These are phyloP conservation scores for Neoscelio sp. DNA, from an alignment of 2,888 invertebrate species.

Conservation along the genomic window DNA sequence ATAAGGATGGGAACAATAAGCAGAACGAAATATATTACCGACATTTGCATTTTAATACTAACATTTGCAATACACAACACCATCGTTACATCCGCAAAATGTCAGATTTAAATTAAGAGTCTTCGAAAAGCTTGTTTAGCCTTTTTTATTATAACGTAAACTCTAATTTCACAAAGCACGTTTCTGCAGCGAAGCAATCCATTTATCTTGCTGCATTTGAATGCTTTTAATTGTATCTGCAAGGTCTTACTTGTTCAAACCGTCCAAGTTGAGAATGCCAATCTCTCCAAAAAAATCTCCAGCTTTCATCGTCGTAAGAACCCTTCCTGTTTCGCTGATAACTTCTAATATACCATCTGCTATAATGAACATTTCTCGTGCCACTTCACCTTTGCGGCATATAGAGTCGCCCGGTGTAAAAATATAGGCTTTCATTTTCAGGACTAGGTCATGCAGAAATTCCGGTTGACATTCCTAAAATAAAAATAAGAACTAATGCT, in stretches of 20 bases:
- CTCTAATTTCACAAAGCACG: constrained; percentile 3
- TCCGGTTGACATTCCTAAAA: constrained; percentile 98
- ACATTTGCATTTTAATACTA: no score
- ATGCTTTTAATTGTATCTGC: constrained; percentile 27
- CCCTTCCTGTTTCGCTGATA: constrained; percentile 96
- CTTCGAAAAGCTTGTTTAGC: no score
- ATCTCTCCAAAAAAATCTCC: constrained; percentile 99
- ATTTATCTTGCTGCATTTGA: background rate
- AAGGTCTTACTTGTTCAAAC: constrained; percentile 93
- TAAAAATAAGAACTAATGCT: constrained; percentile 35
- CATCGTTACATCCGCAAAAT: no score
- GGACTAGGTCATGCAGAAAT: constrained; percentile 97
- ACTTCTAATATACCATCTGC: constrained; percentile 98
- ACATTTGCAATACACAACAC: no score
- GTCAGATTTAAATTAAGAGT: no score
- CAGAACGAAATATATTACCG: no score
- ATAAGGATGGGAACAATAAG: no score
- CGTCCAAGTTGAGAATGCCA: constrained; percentile 97
- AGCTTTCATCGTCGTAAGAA: constrained; percentile 97
- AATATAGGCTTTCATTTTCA: constrained; percentile 99
- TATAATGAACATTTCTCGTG: constrained; percentile 99
- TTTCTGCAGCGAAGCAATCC: background rate
- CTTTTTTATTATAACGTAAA: no score
- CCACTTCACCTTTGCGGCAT: constrained; percentile 97
- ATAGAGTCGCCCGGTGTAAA: constrained; percentile 99